phyloP scores from a whole-genome alignment of 2,888 invertebrate species.

The Dolomedes plantarius region DNA sequence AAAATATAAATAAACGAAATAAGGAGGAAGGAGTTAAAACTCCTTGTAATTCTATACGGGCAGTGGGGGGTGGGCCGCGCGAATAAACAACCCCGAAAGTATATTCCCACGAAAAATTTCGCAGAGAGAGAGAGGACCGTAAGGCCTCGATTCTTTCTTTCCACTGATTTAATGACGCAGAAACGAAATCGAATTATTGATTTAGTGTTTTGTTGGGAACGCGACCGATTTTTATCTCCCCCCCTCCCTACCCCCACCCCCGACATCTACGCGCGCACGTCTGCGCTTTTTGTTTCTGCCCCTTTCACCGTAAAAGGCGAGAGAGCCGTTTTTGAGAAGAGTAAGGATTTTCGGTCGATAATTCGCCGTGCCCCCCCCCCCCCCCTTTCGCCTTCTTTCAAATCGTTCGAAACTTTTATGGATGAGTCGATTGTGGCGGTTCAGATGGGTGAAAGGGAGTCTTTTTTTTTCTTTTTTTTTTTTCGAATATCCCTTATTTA shows the following conservation, averaged over 20 bases:
- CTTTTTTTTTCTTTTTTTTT: neutral
- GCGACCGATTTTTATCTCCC: constrained; percentile 30
- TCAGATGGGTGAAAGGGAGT: neutral
- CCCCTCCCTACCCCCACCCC: constrained; percentile 24
- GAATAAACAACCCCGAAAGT: constrained; percentile 18
- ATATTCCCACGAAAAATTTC: neutral
- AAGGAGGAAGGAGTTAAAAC: constrained; percentile 37
- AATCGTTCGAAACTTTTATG: constrained; percentile 68
- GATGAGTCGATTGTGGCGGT: constrained; percentile 43
- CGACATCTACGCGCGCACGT: constrained; percentile 51
- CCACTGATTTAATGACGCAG: constrained; percentile 68
- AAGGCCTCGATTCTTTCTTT: constrained; percentile 24
- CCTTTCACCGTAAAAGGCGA: constrained; percentile 24
- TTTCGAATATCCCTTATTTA: neutral
- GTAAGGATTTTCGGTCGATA: constrained; percentile 52
- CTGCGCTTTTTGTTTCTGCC: constrained; percentile 24
- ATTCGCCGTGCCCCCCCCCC: too few relatives aligned
- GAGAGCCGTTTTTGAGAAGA: constrained; percentile 42
- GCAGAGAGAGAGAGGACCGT: neutral
- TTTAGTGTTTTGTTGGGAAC: constrained; percentile 64
- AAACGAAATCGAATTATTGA: constrained; percentile 69
- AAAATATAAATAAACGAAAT: neutral
- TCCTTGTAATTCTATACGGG: constrained; percentile 51
- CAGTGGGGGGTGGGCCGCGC: neutral
- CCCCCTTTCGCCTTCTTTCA: neutral